phyloP scores from a whole-genome alignment of 2,888 invertebrate genomes.

The Aporophyla lueneburgensis region DNA sequence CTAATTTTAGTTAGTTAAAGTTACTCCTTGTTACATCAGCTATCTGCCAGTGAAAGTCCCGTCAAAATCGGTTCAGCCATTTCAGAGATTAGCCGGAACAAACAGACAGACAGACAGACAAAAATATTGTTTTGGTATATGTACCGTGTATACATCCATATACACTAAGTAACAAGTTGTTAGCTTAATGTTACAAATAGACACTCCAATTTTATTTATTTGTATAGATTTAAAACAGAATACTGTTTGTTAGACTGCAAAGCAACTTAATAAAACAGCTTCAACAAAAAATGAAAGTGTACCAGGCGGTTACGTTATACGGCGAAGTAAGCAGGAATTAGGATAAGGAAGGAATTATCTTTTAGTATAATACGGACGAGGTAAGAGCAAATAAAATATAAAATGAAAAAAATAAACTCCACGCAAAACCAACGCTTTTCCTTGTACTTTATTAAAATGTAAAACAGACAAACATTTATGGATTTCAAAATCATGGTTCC shows the following conservation, averaged over 20 bases:
- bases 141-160: no score
- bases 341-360: constrained; percentile 61
- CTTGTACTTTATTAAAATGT: constrained; percentile 12
- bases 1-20: no score
- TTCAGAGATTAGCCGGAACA: no score
- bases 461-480: neutral
- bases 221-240: neutral
- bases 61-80: no score
- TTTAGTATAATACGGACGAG: constrained; percentile 42
- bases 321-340: constrained; percentile 47
- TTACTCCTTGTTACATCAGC: no score
- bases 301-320: neutral
- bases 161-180: no score
- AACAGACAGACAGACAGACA: no score
- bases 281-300: constrained; percentile 17
- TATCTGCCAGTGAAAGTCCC: no score
- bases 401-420: constrained; percentile 12
- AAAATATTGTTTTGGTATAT: no score
- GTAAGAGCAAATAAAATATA: constrained; percentile 45
- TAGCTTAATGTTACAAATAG: no score
- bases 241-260: neutral
- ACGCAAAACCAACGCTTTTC: constrained; percentile 6
- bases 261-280: constrained; percentile 8
- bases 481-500: neutral
- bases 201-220: no score